Percentiles rank a stretch among this genome's conserved stretches.
Conservation (phyloP, 2,888 invertebrate genomes). For the Leptogaster cylindrica region DNA sequence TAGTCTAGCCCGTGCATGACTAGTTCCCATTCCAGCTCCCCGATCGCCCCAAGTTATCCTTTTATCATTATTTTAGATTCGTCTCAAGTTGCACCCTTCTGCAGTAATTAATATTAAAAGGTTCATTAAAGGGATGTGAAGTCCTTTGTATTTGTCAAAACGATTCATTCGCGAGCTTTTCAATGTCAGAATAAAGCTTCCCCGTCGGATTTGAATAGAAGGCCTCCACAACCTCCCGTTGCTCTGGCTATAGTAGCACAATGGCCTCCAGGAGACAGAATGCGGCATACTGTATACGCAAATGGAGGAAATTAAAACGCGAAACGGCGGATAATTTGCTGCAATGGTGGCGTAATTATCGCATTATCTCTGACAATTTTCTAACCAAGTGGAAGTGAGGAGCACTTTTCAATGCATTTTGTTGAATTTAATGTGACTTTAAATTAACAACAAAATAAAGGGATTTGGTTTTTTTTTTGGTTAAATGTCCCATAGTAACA, state of each 20-base stretch:
- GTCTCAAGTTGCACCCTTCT: constrained; percentile 47
- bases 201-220: constrained; percentile 27
- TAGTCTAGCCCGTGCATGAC: too few species aligned
- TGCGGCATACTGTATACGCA: constrained; percentile 25
- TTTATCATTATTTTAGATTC: constrained; percentile 40
- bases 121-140: constrained; percentile 50
- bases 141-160: constrained; percentile 39
- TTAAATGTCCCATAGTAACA: too few species aligned
- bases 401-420: constrained; percentile 1
- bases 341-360: constrained; percentile 54
- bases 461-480: too few species aligned
- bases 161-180: constrained; percentile 40
- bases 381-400: constrained; percentile 35
- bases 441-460: too few species aligned
- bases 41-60: constrained; percentile 34
- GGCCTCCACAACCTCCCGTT: constrained; percentile 18
- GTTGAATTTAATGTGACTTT: constrained; percentile 15
- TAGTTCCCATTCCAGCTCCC: not conserved
- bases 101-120: constrained; percentile 52
- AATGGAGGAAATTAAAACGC: constrained; percentile 49
- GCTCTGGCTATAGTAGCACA: constrained; percentile 26
- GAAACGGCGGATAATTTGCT: constrained; percentile 50
- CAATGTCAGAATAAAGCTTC: constrained; percentile 36
- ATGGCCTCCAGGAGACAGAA: constrained; percentile 51
- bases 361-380: constrained; percentile 50